phyloP scores from a whole-genome alignment of 37 sponge, comb jelly and placozoan genomes.

The Spongia lamella region DNA sequence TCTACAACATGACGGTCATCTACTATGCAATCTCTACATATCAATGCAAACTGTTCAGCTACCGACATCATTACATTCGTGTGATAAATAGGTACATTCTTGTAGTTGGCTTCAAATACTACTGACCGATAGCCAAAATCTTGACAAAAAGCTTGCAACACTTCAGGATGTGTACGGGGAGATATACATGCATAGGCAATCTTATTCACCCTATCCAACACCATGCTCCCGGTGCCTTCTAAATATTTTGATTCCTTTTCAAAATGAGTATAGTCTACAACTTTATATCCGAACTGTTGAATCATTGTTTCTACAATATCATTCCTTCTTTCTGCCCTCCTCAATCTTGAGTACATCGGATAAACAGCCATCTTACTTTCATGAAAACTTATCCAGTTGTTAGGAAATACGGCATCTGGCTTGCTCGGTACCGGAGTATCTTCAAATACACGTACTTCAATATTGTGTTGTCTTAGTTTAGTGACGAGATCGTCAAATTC shows the following conservation, averaged over 20 bases:
- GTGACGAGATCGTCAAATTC: conserved; percentile 59
- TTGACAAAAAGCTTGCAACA: conserved; percentile 41
- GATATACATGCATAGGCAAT: conserved; percentile 63
- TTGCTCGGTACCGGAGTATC: conserved; percentile 28
- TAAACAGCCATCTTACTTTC: conserved; percentile 44
- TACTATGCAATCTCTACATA: conserved; percentile 59
- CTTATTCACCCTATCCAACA: conserved; percentile 67
- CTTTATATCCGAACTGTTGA: not conserved
- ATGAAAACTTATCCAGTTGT: conserved; percentile 83
- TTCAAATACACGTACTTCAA: conserved; percentile 30
- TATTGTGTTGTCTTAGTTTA: conserved; percentile 9
- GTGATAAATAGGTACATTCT: conserved; percentile 63
- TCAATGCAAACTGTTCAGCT: conserved; percentile 38
- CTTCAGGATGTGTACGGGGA: conserved; percentile 41
- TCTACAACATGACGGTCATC: conserved; percentile 27
- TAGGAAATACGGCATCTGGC: conserved; percentile 76
- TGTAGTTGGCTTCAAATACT: conserved; percentile 38
- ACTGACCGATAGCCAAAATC: conserved; percentile 47
- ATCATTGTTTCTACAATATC: conserved; percentile 37
- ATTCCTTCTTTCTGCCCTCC: conserved; percentile 45
- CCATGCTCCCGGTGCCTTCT: conserved; percentile 87
- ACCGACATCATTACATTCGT: conserved; percentile 79
- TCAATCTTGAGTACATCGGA: conserved; percentile 57
- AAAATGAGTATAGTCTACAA: conserved; percentile 50
- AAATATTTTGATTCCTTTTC: conserved; percentile 55